Percentiles rank a stretch among this genome's conserved stretches.
These are phyloP conservation scores for Morinoia aosen DNA, from an alignment of 2,888 invertebrate genomes.

Conservation along the genomic window DNA sequence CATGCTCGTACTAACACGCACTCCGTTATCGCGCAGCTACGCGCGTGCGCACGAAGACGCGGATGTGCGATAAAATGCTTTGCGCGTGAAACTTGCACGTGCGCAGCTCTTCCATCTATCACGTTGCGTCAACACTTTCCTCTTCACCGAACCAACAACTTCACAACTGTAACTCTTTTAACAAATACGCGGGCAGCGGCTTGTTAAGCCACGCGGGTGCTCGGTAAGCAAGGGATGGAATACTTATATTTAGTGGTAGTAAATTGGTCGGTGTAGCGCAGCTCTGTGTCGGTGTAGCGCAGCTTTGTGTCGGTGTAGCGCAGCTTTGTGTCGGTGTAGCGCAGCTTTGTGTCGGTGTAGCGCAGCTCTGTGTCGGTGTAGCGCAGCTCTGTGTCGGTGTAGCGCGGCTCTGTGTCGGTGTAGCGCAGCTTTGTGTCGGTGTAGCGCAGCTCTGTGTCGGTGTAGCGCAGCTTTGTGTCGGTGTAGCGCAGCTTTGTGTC, in stretches of 20 bases:
- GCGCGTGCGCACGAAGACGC: background rate
- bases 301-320: background rate
- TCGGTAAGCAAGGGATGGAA: background rate
- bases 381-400: too few species aligned
- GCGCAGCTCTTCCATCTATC: background rate
- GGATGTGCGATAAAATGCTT: constrained; percentile 8
- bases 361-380: background rate
- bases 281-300: too few species aligned
- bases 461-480: too few species aligned
- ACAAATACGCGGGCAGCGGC: background rate
- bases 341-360: background rate
- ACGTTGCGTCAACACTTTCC: constrained; percentile 49
- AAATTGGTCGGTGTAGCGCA: background rate
- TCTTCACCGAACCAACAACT: constrained; percentile 3
- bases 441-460: background rate
- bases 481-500: background rate
- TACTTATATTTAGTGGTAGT: too few species aligned
- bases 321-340: background rate
- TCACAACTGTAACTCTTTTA: constrained; percentile 8
- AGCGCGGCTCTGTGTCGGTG: background rate
- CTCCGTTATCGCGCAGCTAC: background rate
- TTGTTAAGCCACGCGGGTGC: background rate
- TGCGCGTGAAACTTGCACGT: background rate
- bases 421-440: background rate
- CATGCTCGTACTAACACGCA: background rate